Evolutionary conservation across 2,888 invertebrate genomes (phyloP), one percentile per base, ranked within the genome.

Genomic region (Xestobium rufovillosum): DNA sequence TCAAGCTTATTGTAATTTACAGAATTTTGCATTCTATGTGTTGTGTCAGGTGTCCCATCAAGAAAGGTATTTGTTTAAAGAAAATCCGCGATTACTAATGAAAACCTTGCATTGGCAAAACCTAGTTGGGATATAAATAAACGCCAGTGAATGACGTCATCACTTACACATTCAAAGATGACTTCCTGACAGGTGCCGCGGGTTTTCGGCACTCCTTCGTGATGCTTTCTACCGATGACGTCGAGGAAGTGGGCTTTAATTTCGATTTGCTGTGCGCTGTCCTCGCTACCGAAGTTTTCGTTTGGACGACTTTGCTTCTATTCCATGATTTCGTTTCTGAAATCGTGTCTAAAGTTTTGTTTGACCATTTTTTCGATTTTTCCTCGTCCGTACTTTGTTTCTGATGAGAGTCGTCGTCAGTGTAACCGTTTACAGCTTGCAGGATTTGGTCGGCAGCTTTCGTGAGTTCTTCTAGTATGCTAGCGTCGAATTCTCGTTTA

Each of bases 361-460:
- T 46, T 38, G 30, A 46, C 35, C 44, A 37, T 28, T 51, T 42
- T 38, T 47, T 38, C 23, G 36, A 14, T 36, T 50, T 57, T 57
- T 45, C 57, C 51, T 57, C 63, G 29, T 59, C 63, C n/a, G 57
- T 61, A 36, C 53, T 59, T 31, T 52, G 49, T 38, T 52, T 55
- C 27, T 49, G 51, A 31, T 52, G 45, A 15, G 55, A 56, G 17
- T 66, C 65, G 39, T 72, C 74, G 46, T 73, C 71, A 9, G 70
- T 68, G 48, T 68, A 69, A 19, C 66, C 69, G 38, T 69, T 68
- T 12, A 75, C 71, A 14, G 73, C 72, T 64, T 72, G 54, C 47
- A 75, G 56, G 45, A 75, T 73, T 59, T 75, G 70, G 63, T 76
- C 74, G 38, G 75, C 75, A 32, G 71, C 73, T 51, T 68, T 67